Conservation (phyloP, 2,797 vertebrate species). For the Sternotherus odoratus region DNA sequence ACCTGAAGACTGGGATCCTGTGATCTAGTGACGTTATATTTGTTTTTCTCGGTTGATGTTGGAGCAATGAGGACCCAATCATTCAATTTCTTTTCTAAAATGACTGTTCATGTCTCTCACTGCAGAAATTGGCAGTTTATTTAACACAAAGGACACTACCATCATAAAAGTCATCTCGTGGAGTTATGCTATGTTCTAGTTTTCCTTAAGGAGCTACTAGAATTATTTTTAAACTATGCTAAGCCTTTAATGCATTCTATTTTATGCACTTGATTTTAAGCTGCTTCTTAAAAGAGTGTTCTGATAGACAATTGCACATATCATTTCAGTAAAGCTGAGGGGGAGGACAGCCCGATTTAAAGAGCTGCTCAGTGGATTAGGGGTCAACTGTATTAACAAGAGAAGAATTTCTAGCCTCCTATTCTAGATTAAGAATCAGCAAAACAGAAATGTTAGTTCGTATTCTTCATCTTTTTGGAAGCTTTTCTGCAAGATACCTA, state of each 20-base stretch:
- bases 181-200: constrained; percentile 27
- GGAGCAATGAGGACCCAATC: neutral
- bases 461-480: neutral
- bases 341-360: neutral
- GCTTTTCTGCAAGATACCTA: neutral
- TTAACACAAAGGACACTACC: neutral
- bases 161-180: neutral
- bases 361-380: neutral
- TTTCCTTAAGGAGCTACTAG: constrained; percentile 43
- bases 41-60: neutral
- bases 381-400: neutral
- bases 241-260: constrained; percentile 23
- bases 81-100: neutral
- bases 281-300: neutral
- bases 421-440: neutral
- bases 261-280: neutral
- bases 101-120: neutral
- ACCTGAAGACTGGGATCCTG: neutral
- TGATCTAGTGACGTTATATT: neutral
- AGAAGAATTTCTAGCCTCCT: neutral
- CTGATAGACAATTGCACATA: constrained; percentile 7
- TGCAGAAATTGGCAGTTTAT: neutral
- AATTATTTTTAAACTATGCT: constrained; percentile 33
- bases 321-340: neutral
- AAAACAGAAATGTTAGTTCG: neutral